Evolutionary conservation across 1,140 invertebrate genomes (phyloP).

Genomic region (Cydia pomonella): DNA sequence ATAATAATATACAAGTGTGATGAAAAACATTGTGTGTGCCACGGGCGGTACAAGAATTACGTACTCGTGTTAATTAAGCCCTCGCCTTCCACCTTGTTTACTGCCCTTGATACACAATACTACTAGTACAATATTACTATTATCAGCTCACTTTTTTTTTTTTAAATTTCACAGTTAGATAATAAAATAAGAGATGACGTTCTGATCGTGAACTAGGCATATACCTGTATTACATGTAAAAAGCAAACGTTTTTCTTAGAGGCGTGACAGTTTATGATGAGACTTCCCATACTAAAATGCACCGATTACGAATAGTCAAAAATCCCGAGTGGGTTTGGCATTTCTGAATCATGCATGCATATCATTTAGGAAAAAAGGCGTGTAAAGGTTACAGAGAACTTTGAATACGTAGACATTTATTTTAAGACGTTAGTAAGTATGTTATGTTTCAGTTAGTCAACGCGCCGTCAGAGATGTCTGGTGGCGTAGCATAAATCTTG

Average conservation of each 20-base stretch:
- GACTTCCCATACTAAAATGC: background rate
- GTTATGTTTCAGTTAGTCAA: slow-evolving; percentile 13
- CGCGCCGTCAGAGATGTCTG: slow-evolving; percentile 8
- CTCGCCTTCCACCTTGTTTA: too few relatives aligned
- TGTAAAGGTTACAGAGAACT: background rate
- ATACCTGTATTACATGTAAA: too few relatives aligned
- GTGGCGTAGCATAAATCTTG: background rate
- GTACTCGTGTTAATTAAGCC: too few relatives aligned
- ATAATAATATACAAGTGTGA: too few relatives aligned
- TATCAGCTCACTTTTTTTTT: too few relatives aligned
- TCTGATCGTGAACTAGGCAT: too few relatives aligned
- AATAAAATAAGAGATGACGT: too few relatives aligned
- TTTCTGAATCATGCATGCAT: slow-evolving; percentile 47
- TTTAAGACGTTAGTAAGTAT: slow-evolving; percentile 14
- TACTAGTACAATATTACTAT: too few relatives aligned
- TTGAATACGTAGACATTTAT: slow-evolving; percentile 7
- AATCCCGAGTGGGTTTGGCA: slow-evolving; percentile 36
- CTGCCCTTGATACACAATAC: too few relatives aligned
- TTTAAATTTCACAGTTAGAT: too few relatives aligned
- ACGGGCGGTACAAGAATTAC: too few relatives aligned
- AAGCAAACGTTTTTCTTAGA: background rate
- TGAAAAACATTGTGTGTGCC: too few relatives aligned
- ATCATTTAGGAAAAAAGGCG: slow-evolving; percentile 12
- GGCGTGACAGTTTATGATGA: background rate
- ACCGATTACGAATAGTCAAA: slow-evolving; percentile 27